Evolutionary conservation across 2,888 invertebrate species (phyloP), one percentile per base, ranked within the genome.

Genomic region (Lasioglossum malachurum): DNA sequence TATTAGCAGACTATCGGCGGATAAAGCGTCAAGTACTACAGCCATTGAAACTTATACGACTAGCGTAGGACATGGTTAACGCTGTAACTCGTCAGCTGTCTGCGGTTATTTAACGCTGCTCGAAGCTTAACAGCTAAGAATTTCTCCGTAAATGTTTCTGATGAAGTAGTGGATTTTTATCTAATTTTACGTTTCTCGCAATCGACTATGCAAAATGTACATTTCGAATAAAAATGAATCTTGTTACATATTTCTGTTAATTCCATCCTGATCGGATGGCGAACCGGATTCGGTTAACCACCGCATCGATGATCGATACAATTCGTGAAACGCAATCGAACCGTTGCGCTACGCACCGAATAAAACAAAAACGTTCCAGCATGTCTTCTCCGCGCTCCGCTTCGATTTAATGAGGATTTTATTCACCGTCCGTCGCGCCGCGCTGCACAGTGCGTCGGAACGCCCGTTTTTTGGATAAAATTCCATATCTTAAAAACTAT

Each of bases 361-460:
- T 23, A 73, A 49, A 31, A 73, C 14, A 46, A 2, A 31, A 31
- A 31, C 72, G 46, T n/a, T 8, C 41, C 14, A 41, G 14, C n/a
- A 46, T 31, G 31, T 44, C 44, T 31, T 49, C 31, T 44, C 35
- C 46, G 46, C 31, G 73, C 23, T 46, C 49, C 31, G 73, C 31
- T 46, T 12, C 31, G 46, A 4, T 31, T 73, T 73, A 35, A 73
- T 49, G 73, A 73, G 73, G 49, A 73, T 73, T 73, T 73, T 31
- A 31, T 35, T 49, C 73, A 44, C 46, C 44, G 71, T 41, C n/a
- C 41, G n/a, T 0, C 35, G 35, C 35, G 35, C 2, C 31, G 31
- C 31, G 35, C 35, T 3, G 35, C 35, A 1, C 31, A n/a, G n/a
- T n/a, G n/a, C n/a, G n/a, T n/a, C n/a, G n/a, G n/a, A n/a, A n/a